Evolutionary conservation across 2,888 invertebrate genomes (phyloP).

Genomic region (Parnassius mnemosyne): DNA sequence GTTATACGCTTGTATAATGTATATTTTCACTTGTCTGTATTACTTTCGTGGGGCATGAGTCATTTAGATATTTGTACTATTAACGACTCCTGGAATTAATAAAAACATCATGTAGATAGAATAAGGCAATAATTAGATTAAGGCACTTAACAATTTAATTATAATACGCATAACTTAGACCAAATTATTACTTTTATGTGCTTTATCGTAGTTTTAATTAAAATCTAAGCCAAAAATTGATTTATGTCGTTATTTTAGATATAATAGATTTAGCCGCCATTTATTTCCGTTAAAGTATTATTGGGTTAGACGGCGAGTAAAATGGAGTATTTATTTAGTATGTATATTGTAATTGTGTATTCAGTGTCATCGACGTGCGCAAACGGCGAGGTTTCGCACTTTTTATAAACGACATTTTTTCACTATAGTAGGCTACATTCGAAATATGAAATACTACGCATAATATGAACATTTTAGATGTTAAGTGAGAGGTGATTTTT

Average conservation of each 20-base stretch:
- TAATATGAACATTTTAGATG: constrained; percentile 68
- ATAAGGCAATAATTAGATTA: constrained; percentile 76
- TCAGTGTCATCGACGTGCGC: constrained; percentile 38
- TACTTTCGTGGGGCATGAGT: constrained; percentile 34
- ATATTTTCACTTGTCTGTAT: not conserved
- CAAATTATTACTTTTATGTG: constrained; percentile 77
- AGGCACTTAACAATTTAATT: constrained; percentile 75
- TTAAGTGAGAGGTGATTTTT: constrained; percentile 70
- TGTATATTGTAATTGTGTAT: constrained; percentile 37
- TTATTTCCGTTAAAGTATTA: constrained; percentile 76
- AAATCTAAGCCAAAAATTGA: constrained; percentile 80
- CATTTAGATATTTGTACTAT: constrained; percentile 31
- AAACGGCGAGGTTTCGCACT: constrained; percentile 39
- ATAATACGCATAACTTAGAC: constrained; percentile 77
- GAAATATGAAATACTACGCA: constrained; percentile 64
- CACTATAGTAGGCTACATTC: constrained; percentile 51
- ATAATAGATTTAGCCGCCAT: constrained; percentile 60
- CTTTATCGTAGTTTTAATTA: constrained; percentile 78
- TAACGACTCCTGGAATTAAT: constrained; percentile 65
- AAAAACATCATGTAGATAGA: constrained; percentile 64
- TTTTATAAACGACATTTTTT: constrained; percentile 46
- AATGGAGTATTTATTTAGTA: constrained; percentile 73
- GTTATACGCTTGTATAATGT: not conserved
- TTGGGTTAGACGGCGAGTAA: constrained; percentile 54
- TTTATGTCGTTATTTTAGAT: constrained; percentile 67